Evolutionary conservation across 2,797 vertebrate genomes (phyloP).

Genomic region (Tragelaphus oryx): DNA sequence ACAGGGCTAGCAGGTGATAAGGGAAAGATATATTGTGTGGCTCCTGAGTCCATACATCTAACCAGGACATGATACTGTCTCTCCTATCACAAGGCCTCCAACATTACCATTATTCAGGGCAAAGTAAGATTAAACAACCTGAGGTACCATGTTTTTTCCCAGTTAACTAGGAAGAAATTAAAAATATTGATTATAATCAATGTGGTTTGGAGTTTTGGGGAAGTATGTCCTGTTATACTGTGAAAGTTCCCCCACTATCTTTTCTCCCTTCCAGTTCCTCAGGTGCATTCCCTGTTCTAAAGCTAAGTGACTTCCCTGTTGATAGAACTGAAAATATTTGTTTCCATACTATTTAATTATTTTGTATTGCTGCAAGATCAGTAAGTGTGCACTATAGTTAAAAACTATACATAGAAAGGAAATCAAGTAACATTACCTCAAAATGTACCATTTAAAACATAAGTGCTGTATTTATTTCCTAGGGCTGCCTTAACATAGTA

Average conservation of each 20-base stretch:
- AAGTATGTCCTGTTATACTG: neutral
- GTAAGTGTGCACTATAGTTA: neutral
- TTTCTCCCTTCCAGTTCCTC: neutral
- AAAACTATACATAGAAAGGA: neutral
- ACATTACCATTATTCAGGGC: neutral
- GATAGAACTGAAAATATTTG: neutral
- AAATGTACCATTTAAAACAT: neutral
- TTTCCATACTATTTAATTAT: neutral
- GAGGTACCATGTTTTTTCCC: neutral
- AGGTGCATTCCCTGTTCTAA: neutral
- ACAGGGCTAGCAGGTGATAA: neutral
- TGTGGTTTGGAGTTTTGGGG: neutral
- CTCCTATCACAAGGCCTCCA: neutral
- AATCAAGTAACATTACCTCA: neutral
- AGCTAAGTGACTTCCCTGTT: neutral
- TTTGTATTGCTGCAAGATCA: neutral
- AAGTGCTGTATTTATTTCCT: neutral
- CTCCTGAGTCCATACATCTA: neutral
- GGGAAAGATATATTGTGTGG: neutral
- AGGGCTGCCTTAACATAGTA: neutral
- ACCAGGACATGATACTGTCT: neutral
- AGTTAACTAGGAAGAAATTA: neutral
- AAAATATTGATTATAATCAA: neutral
- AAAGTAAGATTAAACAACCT: neutral
- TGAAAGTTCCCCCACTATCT: neutral